Base-by-base conservation (phyloP, 2,797 vertebrate genomes). In the Hypotaenidia okinawae region DNA sequence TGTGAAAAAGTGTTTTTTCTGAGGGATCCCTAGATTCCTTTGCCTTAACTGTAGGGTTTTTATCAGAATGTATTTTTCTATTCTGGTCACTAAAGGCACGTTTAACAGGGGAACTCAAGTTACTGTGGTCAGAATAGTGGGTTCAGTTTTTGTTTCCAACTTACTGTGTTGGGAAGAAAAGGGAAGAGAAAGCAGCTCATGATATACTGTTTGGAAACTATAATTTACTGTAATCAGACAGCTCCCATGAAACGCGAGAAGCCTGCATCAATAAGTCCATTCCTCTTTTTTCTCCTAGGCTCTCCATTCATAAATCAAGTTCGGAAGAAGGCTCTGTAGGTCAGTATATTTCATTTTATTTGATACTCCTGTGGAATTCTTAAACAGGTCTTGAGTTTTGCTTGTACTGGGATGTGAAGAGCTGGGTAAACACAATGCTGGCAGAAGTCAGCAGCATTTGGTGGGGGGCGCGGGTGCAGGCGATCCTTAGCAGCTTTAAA, bases 321-420 rank as follows among this genome's bases (percentile, higher is more conserved):
- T 99, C 99, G 6, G 99, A 99, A 97, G 99, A 99, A 93, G 98
- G 99, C 91, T 98, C 98, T 93, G 98, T 99, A 98, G 99, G 99
- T 99, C 97, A 98, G 98, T 97, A 95, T 32, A 51, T 90, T 96
- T 95, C 28, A 28, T 95, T 93, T 95, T 92, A 89, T 92, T 94
- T 92, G 52, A 51, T 91, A 55, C 76, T 91, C 15, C 49, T 66
- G 2, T 95, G 72, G 93, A 86, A 96, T 96, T 78, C 68, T 88
- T 95, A 79, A 91, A 47, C 37, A 74, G 63, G 13, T 90, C 91
- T 89, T 85, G 72, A 83, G 72, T 85, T 93, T 85, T 69, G 37
- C 72, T 64, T 90, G 45, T 83, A 33, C 75, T 85, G 67, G n/a
- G 54, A 51, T 87, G 22, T 6, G 51, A 95, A 94, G 64, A 68